phyloP scores from a whole-genome alignment of 2,113 vertebrate species.

The Zosterops japonicus region DNA sequence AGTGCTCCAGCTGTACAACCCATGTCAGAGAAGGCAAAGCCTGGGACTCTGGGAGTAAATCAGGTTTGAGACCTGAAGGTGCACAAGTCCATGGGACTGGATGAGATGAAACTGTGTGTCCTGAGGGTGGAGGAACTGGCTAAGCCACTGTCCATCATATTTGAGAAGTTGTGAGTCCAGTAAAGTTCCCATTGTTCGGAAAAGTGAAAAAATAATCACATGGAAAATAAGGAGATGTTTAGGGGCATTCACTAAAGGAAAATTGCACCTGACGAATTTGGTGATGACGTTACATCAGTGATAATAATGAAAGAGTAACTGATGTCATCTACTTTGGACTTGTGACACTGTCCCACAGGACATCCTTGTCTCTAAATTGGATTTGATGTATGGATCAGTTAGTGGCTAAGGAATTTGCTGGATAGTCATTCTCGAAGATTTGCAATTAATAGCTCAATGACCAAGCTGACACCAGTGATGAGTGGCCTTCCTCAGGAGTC shows the following conservation, averaged over 20 bases:
- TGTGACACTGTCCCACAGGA: background rate
- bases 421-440: background rate
- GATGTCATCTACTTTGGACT: background rate
- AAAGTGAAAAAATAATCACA: background rate
- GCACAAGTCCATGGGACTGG: background rate
- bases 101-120: background rate
- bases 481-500: rapidly evolving
- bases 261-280: background rate
- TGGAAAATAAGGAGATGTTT: background rate
- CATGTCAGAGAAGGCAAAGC: background rate
- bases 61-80: background rate
- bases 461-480: background rate
- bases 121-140: background rate
- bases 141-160: background rate
- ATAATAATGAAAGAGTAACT: background rate
- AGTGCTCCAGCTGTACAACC: background rate
- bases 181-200: background rate
- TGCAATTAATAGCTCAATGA: background rate
- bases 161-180: background rate
- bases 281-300: background rate
- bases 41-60: background rate
- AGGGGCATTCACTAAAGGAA: background rate
- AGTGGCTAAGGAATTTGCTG: background rate
- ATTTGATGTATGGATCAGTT: background rate
- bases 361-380: background rate